A percentile compares a stretch with the other conserved stretches of the same genome.
These are phyloP conservation scores for Gonioctena quinquepunctata DNA, from an alignment of 1,140 invertebrate genomes.

Conservation along the genomic window DNA sequence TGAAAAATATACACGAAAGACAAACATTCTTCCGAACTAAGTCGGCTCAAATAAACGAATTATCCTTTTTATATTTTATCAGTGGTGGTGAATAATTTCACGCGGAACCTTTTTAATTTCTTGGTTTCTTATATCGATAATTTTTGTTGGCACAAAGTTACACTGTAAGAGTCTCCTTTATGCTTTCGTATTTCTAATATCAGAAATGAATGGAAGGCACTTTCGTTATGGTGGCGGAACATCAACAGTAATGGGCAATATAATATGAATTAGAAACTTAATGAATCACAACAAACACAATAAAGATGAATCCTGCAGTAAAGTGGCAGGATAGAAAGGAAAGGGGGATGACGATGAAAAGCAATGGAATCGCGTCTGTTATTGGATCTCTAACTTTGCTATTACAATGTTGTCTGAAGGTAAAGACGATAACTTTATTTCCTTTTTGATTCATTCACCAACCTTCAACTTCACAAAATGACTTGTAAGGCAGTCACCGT, in stretches of 20 bases:
- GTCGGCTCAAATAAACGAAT: no score
- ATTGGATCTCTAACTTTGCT: slow-evolving; percentile 2
- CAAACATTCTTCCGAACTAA: no score
- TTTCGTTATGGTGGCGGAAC: not conserved
- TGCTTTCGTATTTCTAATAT: not conserved
- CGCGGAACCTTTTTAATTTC: no score
- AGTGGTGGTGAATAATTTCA: no score
- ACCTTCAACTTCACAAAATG: no score
- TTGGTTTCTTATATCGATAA: no score
- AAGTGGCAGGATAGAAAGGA: not conserved
- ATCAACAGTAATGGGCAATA: not conserved
- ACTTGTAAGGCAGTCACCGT: no score
- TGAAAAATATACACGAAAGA: no score
- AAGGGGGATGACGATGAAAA: slow-evolving; percentile 4
- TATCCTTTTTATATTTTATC: no score
- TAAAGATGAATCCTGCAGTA: slow-evolving; percentile 4
- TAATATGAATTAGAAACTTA: slow-evolving; percentile 2
- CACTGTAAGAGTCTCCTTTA: not conserved
- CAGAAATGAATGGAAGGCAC: slow-evolving; percentile 1
- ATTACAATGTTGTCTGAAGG: slow-evolving; percentile 11
- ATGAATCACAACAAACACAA: slow-evolving; percentile 14
- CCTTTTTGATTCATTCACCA: no score
- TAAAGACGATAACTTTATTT: no score
- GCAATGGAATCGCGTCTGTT: slow-evolving; percentile 12
- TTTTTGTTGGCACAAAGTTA: not conserved